Evolutionary conservation across 2,797 vertebrate species (phyloP).

Genomic region (Catostomus latipinnis): DNA sequence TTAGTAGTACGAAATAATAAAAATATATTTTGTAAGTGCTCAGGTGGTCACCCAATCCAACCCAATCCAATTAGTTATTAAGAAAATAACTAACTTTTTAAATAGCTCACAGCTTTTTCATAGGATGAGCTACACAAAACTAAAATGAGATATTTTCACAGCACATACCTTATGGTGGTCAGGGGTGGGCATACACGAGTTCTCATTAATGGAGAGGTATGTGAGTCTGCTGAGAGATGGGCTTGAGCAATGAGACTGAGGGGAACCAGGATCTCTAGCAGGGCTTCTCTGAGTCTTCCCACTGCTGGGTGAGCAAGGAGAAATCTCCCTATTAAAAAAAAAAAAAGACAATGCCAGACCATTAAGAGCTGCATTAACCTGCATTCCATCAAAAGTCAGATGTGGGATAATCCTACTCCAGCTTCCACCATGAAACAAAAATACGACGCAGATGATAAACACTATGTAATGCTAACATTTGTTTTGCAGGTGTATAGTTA

Average conservation of each 20-base stretch:
- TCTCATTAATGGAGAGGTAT: constrained; percentile 86
- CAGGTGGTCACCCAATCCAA: too few relatives aligned
- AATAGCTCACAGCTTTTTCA: background rate
- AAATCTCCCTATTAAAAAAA: constrained; percentile 62
- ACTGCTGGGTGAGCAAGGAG: constrained; percentile 63
- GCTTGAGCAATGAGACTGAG: constrained; percentile 77
- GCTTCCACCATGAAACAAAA: too few relatives aligned
- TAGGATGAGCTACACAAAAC: background rate
- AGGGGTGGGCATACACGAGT: constrained; percentile 66
- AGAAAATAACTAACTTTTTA: too few relatives aligned
- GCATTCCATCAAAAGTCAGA: background rate
- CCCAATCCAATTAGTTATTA: too few relatives aligned
- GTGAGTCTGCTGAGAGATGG: constrained; percentile 88
- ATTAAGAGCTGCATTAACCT: background rate
- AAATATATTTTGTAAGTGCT: too few relatives aligned
- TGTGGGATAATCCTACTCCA: background rate
- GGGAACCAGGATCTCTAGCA: constrained; percentile 65
- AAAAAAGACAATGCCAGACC: constrained; percentile 3
- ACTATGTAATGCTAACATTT: too few relatives aligned
- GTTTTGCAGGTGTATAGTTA: too few relatives aligned
- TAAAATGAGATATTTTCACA: background rate
- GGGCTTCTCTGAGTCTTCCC: constrained; percentile 60
- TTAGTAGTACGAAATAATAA: too few relatives aligned
- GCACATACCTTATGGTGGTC: constrained; percentile 77
- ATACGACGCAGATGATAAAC: too few relatives aligned